phyloP scores from a whole-genome alignment of 2,113 vertebrate species.

The Thinocorus orbignyianus region DNA sequence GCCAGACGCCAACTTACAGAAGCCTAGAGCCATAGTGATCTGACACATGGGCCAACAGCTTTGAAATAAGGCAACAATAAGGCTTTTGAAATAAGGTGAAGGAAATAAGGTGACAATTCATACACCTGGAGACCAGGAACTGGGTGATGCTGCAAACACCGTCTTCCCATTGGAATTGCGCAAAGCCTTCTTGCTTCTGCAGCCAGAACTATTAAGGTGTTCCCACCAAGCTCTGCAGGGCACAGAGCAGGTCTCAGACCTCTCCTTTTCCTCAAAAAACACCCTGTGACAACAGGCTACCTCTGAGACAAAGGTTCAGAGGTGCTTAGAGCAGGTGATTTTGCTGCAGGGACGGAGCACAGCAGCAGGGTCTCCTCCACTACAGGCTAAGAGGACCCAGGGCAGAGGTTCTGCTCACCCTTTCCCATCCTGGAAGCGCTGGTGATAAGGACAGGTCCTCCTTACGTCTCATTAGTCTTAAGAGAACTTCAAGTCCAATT shows the following conservation, averaged over 20 bases:
- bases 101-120: background rate
- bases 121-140: background rate
- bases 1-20: background rate
- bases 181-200: background rate
- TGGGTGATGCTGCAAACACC: accelerated
- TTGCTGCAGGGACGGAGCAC: background rate
- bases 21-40: background rate
- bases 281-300: background rate
- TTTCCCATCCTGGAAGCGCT: background rate
- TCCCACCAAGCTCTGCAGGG: background rate
- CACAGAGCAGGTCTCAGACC: accelerated
- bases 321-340: too few relatives aligned
- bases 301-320: accelerated
- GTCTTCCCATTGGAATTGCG: background rate
- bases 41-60: background rate
- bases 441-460: background rate
- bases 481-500: background rate
- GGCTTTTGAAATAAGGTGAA: too few relatives aligned
- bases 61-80: background rate
- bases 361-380: background rate
- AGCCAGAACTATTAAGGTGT: accelerated
- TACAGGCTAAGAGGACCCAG: background rate
- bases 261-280: background rate
- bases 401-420: background rate
- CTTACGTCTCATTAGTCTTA: background rate